phyloP scores from a whole-genome alignment of 1,140 invertebrate species.

The Dysdera silvatica region DNA sequence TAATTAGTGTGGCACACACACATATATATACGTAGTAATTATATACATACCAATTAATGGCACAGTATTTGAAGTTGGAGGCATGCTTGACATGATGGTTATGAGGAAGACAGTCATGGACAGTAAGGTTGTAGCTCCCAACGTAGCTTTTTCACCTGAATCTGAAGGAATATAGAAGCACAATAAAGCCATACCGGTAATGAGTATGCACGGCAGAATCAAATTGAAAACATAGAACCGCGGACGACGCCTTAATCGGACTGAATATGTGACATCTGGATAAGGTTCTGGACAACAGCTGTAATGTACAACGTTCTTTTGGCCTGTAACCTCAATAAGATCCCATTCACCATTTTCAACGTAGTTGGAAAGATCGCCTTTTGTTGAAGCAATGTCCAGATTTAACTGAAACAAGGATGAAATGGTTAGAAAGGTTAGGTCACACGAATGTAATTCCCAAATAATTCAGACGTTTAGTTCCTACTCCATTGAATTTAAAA shows the following conservation, averaged over 20 bases:
- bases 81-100: constrained; percentile 53
- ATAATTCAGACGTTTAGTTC: no score
- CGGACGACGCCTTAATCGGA: constrained; percentile 45
- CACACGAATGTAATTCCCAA: no score
- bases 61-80: constrained; percentile 53
- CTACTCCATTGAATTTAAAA: no score
- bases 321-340: constrained; percentile 46
- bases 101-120: constrained; percentile 55
- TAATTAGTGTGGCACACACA: no score
- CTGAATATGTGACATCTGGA: constrained; percentile 51
- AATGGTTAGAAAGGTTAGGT: no score
- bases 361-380: constrained; percentile 54
- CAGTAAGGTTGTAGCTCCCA: constrained; percentile 53
- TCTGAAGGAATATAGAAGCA: constrained; percentile 55
- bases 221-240: constrained; percentile 53
- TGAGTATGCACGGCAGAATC: constrained; percentile 53
- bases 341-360: constrained; percentile 56
- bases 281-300: constrained; percentile 53
- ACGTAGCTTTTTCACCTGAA: constrained; percentile 53
- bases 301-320: constrained; percentile 48
- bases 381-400: constrained; percentile 36
- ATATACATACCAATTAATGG: constrained; percentile 50
- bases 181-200: constrained; percentile 51
- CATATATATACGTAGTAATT: no score
- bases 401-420: constrained; percentile 32